A percentile compares a stretch with the other conserved stretches of the same genome.
Evolutionary conservation across 2,888 invertebrate genomes (phyloP).

Genomic region (Cataglyphis albicans): DNA sequence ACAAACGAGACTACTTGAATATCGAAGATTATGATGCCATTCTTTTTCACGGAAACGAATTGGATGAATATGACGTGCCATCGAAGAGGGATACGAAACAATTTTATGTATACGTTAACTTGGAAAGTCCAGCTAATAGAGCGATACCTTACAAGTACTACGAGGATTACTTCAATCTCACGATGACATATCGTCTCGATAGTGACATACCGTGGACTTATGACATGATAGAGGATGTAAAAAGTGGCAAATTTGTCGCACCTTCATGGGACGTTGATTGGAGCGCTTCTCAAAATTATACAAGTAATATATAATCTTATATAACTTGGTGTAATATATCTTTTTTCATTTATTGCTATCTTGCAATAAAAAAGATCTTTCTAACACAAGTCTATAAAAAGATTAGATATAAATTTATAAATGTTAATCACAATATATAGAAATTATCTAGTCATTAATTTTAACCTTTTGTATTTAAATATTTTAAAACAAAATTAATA

Average conservation of each 20-base stretch:
- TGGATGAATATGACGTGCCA: slow-evolving; percentile 82
- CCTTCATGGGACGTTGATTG: slow-evolving; percentile 68
- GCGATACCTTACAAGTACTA: slow-evolving; percentile 65
- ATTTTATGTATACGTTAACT: slow-evolving; percentile 86
- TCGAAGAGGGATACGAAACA: slow-evolving; percentile 84
- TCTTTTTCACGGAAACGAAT: slow-evolving; percentile 86
- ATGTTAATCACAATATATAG: background rate
- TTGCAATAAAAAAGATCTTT: background rate
- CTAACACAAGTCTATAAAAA: too few relatives aligned
- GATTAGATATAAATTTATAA: background rate
- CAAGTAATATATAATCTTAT: slow-evolving; percentile 63
- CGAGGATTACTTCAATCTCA: slow-evolving; percentile 87
- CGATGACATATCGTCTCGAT: slow-evolving; percentile 88
- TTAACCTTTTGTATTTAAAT: background rate
- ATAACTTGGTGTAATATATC: background rate
- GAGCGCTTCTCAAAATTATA: slow-evolving; percentile 51
- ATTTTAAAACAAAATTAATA: background rate
- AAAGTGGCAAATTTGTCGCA: slow-evolving; percentile 70
- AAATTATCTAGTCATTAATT: background rate
- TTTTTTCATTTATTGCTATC: background rate
- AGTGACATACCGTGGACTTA: slow-evolving; percentile 87
- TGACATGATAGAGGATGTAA: slow-evolving; percentile 80
- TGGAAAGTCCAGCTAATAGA: slow-evolving; percentile 85
- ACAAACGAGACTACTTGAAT: slow-evolving; percentile 81
- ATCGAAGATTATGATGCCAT: slow-evolving; percentile 87